Conservation (phyloP, 2,888 invertebrate species). For the Nycteola revayana region DNA sequence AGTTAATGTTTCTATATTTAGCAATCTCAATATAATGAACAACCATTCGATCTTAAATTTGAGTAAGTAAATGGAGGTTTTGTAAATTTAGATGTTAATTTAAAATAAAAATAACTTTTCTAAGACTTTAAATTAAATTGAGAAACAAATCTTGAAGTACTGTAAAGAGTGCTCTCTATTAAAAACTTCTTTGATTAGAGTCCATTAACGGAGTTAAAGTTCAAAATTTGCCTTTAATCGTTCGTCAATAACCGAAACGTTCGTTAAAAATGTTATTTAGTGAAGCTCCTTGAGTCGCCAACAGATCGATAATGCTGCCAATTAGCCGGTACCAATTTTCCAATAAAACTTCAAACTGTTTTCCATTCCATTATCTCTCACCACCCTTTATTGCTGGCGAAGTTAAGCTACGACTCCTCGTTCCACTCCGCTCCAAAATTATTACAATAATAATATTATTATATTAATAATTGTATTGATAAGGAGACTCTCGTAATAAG, state of each 20-base stretch:
- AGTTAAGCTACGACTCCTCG: slow-evolving; percentile 78
- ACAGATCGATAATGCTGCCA: slow-evolving; percentile 77
- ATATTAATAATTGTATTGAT: slow-evolving; percentile 83
- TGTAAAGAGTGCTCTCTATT: slow-evolving; percentile 35
- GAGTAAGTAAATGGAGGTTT: too few species aligned
- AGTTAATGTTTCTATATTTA: too few species aligned
- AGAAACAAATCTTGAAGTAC: slow-evolving; percentile 36
- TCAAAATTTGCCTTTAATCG: slow-evolving; percentile 34
- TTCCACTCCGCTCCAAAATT: slow-evolving; percentile 74
- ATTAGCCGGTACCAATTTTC: slow-evolving; percentile 80
- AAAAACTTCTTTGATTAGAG: slow-evolving; percentile 38
- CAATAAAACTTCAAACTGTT: slow-evolving; percentile 83
- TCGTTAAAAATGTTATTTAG: slow-evolving; percentile 54
- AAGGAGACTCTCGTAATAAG: slow-evolving; percentile 82
- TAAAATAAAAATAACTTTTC: slow-evolving; percentile 17
- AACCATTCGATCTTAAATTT: too few species aligned
- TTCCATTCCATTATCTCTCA: slow-evolving; percentile 81
- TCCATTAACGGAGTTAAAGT: slow-evolving; percentile 40
- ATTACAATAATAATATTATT: slow-evolving; percentile 83
- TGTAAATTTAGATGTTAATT: too few species aligned
- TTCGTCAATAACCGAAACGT: slow-evolving; percentile 38
- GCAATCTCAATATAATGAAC: too few species aligned
- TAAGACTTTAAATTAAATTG: slow-evolving; percentile 31
- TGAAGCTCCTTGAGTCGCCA: slow-evolving; percentile 54
- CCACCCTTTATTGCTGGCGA: slow-evolving; percentile 79